phyloP scores from a whole-genome alignment of 2,113 vertebrate species.

The Meles meles region DNA sequence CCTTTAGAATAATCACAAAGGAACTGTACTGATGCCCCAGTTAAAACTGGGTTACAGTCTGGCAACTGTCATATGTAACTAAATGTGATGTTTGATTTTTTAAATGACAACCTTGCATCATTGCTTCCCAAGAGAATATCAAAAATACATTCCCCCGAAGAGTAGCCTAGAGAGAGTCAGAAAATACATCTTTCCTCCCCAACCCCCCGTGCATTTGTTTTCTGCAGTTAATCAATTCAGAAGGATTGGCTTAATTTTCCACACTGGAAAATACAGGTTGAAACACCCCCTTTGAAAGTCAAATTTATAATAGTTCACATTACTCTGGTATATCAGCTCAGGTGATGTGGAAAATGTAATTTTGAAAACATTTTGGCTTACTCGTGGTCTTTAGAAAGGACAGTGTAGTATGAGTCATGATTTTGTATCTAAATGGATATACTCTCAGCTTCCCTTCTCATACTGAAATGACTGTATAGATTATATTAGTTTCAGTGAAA shows the following conservation, averaged over 20 bases:
- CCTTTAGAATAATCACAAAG: neutral
- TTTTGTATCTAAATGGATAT: constrained; percentile 16
- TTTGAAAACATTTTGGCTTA: constrained; percentile 43
- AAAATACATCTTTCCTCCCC: neutral
- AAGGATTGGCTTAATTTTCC: constrained; percentile 65
- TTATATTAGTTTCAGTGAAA: constrained; percentile 36
- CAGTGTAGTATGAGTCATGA: neutral
- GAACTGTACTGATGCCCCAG: neutral
- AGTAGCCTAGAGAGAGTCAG: constrained; percentile 12
- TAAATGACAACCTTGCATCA: neutral
- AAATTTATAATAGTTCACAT: constrained; percentile 48
- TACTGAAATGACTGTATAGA: constrained; percentile 13
- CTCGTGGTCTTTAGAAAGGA: constrained; percentile 27
- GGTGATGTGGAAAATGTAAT: constrained; percentile 71
- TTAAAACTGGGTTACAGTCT: neutral
- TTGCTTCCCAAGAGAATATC: neutral
- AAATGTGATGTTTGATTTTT: neutral
- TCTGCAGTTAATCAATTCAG: constrained; percentile 31
- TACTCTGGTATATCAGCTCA: constrained; percentile 49
- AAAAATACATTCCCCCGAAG: neutral
- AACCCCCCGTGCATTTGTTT: neutral
- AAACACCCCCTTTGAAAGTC: constrained; percentile 45
- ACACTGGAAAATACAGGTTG: constrained; percentile 38
- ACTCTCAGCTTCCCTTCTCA: neutral
- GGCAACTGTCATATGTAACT: neutral